A percentile compares a stretch with the other conserved stretches of the same genome.
phyloP scores from a whole-genome alignment of 2,888 invertebrate genomes.

The Elegia similella region DNA sequence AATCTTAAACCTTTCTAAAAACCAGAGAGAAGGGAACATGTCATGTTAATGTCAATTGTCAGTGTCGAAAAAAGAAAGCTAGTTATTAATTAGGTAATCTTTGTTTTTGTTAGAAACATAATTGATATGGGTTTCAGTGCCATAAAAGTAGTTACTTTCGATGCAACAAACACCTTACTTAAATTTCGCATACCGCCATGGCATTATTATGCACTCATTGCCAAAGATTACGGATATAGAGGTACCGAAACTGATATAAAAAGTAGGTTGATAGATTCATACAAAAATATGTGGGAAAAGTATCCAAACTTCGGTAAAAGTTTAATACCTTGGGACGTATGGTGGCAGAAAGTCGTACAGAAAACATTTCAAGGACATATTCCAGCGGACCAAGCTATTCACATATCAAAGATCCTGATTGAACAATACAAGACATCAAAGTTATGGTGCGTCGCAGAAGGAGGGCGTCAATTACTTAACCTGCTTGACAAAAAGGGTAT shows the following conservation, averaged over 20 bases:
- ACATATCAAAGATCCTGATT: slow-evolving; percentile 83
- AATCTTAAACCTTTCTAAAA: not conserved
- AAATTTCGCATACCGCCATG: slow-evolving; percentile 87
- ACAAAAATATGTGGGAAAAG: slow-evolving; percentile 82
- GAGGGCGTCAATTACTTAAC: slow-evolving; percentile 84
- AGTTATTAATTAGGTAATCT: too few relatives aligned
- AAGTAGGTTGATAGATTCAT: slow-evolving; percentile 85
- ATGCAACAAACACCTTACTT: slow-evolving; percentile 92
- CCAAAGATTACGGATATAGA: slow-evolving; percentile 84
- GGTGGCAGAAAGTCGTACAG: slow-evolving; percentile 89
- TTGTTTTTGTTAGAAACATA: too few relatives aligned
- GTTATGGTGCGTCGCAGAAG: slow-evolving; percentile 87
- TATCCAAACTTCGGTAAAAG: slow-evolving; percentile 91
- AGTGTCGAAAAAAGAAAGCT: not conserved
- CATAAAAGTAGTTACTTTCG: slow-evolving; percentile 88
- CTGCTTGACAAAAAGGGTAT: slow-evolving; percentile 74
- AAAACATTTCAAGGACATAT: slow-evolving; percentile 83
- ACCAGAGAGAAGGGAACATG: not conserved
- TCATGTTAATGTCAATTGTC: not conserved
- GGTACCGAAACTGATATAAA: slow-evolving; percentile 77
- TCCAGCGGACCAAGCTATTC: slow-evolving; percentile 39
- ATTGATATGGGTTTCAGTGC: not conserved
- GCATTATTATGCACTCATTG: slow-evolving; percentile 87
- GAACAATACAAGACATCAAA: slow-evolving; percentile 85
- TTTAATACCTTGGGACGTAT: slow-evolving; percentile 87